These are phyloP conservation scores for Polydrusus pterygomalis DNA, from an alignment of 2,888 invertebrate species.

Conservation along the genomic window DNA sequence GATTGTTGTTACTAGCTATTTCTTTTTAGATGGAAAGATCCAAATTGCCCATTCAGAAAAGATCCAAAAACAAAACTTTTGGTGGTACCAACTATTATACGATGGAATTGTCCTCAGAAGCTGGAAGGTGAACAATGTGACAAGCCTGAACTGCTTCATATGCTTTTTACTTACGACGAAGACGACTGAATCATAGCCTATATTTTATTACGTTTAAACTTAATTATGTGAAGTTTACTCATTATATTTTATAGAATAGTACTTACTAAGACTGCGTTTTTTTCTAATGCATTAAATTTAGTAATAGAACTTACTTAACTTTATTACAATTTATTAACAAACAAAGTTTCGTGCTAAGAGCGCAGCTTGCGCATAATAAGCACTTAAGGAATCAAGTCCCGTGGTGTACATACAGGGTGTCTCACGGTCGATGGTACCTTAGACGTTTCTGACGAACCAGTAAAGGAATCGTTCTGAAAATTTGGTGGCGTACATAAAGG, in stretches of 20 bases:
- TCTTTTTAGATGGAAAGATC: constrained; percentile 87
- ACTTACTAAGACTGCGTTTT: background rate
- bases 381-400: too few relatives aligned
- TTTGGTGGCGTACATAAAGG: too few relatives aligned
- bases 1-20: too few relatives aligned
- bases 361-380: too few relatives aligned
- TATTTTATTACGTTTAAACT: constrained; percentile 25
- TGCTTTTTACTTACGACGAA: constrained; percentile 85
- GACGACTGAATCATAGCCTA: constrained; percentile 70
- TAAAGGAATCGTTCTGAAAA: too few relatives aligned
- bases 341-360: too few relatives aligned
- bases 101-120: constrained; percentile 86
- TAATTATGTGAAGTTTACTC: background rate
- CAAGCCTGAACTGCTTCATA: constrained; percentile 83
- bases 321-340: too few relatives aligned
- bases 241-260: background rate
- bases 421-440: too few relatives aligned
- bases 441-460: too few relatives aligned
- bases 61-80: constrained; percentile 82
- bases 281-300: too few relatives aligned
- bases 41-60: constrained; percentile 86
- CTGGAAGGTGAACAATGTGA: constrained; percentile 87
- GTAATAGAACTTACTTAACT: too few relatives aligned
- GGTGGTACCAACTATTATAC: constrained; percentile 87
- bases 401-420: too few relatives aligned